Conservation (phyloP, 2,888 invertebrate genomes). For the Eucera pruinosa region DNA sequence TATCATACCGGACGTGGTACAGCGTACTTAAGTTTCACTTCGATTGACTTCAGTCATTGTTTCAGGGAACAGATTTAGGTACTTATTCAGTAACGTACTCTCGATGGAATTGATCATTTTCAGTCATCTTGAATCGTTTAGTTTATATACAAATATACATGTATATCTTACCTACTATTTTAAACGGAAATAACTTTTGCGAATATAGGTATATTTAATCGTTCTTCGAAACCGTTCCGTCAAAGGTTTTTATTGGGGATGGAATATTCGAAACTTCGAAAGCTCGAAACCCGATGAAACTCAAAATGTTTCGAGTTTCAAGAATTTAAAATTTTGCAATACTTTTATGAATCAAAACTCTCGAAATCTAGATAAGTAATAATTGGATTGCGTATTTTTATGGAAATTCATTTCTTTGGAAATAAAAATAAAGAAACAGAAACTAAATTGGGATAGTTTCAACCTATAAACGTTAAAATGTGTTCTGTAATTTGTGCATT, state of each 20-base stretch:
- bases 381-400: too few relatives aligned
- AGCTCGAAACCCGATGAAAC: too few relatives aligned
- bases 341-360: too few relatives aligned
- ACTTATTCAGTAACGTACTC: slow-evolving; percentile 17
- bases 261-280: too few relatives aligned
- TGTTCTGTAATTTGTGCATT: too few relatives aligned
- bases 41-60: slow-evolving; percentile 8
- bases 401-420: too few relatives aligned
- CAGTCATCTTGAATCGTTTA: not conserved
- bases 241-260: not conserved
- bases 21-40: slow-evolving; percentile 41
- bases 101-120: slow-evolving; percentile 15
- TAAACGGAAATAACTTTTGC: not conserved
- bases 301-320: too few relatives aligned
- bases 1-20: slow-evolving; percentile 26
- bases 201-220: not conserved
- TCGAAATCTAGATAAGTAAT: too few relatives aligned
- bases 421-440: too few relatives aligned
- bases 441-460: too few relatives aligned
- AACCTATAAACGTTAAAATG: too few relatives aligned
- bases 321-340: too few relatives aligned
- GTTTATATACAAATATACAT: not conserved
- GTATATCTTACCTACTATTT: not conserved
- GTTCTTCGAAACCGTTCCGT: not conserved
- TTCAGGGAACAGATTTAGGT: slow-evolving; percentile 28